These are phyloP conservation scores for Ischnura elegans DNA, from an alignment of 2,888 invertebrate species.

Conservation along the genomic window DNA sequence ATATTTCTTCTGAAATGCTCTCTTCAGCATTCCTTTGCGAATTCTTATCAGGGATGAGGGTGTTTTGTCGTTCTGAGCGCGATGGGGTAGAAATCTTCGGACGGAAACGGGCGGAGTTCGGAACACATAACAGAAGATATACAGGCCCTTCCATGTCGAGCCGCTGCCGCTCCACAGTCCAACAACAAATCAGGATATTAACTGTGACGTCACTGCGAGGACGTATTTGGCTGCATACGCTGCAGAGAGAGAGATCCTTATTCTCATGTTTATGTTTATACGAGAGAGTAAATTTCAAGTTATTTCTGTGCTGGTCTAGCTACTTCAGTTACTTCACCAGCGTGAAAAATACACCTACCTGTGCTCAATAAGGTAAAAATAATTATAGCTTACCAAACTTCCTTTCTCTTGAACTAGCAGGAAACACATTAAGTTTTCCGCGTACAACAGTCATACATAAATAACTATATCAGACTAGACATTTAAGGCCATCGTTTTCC, in stretches of 20 bases:
- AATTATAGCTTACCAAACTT: no score
- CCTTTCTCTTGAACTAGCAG: no score
- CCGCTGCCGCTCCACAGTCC: not conserved
- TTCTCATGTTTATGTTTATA: no score
- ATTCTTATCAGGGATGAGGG: not conserved
- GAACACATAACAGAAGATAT: not conserved
- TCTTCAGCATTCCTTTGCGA: not conserved
- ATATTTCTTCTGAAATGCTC: conserved; percentile 17
- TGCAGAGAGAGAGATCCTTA: not conserved
- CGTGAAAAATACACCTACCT: no score
- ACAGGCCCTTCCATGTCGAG: not conserved
- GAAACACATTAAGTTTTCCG: no score
- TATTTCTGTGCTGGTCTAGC: no score
- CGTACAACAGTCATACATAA: no score
- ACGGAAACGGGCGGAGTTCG: not conserved
- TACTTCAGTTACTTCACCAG: no score
- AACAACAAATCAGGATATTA: conserved; percentile 7
- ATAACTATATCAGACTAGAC: no score
- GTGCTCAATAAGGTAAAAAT: no score
- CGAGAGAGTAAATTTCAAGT: no score
- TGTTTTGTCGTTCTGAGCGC: not conserved
- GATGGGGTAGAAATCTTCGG: not conserved
- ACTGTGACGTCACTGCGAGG: conserved; percentile 4
- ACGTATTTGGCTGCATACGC: not conserved
- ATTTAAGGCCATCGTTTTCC: no score